phyloP scores from a whole-genome alignment of 2,888 invertebrate genomes.

The Phlogophora meticulosa region DNA sequence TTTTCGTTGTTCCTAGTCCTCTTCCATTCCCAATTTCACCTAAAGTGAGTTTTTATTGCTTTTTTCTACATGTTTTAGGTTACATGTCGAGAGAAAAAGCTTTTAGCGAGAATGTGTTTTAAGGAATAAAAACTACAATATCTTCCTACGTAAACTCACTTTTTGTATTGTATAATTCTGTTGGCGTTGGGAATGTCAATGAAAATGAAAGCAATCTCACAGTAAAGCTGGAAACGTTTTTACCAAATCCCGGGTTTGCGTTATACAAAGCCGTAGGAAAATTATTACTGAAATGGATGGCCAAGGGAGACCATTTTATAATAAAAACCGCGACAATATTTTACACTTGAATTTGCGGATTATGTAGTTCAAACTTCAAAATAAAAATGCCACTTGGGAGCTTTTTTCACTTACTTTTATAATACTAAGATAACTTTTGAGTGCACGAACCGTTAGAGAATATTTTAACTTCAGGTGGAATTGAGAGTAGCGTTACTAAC shows the following conservation, averaged over 20 bases:
- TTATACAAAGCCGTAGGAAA: constrained; percentile 47
- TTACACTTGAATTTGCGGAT: constrained; percentile 35
- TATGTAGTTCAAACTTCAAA: constrained; percentile 22
- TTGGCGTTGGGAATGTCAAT: constrained; percentile 39
- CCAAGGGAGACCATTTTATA: constrained; percentile 47
- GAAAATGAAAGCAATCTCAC: constrained; percentile 51
- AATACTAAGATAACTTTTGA: background rate
- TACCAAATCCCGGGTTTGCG: constrained; percentile 42
- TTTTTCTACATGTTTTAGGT: constrained; percentile 12
- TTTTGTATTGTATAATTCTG: constrained; percentile 45
- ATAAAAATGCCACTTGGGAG: background rate
- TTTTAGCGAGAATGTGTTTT: constrained; percentile 12
- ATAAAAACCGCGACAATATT: constrained; percentile 24
- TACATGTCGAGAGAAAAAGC: constrained; percentile 16
- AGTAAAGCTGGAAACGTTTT: constrained; percentile 55
- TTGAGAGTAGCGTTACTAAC: background rate
- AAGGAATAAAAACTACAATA: constrained; percentile 25
- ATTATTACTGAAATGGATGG: constrained; percentile 45
- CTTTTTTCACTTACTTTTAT: background rate
- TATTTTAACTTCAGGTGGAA: background rate
- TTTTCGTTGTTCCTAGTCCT: background rate
- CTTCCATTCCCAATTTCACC: constrained; percentile 4
- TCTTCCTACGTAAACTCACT: constrained; percentile 15
- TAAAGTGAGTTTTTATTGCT: constrained; percentile 15
- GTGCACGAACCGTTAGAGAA: background rate